Conservation (phyloP, 2,113 vertebrate genomes). For the Herpailurus yagouaroundi region DNA sequence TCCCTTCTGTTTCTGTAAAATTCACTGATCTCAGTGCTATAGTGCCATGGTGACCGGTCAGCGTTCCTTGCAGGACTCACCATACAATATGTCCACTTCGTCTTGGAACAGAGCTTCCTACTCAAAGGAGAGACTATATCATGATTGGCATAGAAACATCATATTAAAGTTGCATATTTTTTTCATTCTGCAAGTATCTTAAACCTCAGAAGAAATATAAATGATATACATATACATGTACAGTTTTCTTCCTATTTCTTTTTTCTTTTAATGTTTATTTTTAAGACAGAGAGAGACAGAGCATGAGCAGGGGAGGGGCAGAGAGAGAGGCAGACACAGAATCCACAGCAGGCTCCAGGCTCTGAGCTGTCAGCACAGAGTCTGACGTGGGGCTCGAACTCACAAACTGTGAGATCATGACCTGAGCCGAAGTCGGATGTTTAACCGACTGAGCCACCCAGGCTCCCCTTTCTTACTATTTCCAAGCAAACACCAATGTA, state of each 20-base stretch:
- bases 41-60: background rate
- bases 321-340: too few species aligned
- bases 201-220: conserved; percentile 12
- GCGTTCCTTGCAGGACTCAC: background rate
- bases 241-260: background rate
- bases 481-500: background rate
- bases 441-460: too few species aligned
- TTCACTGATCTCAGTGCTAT: background rate
- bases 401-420: too few species aligned
- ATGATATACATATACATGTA: background rate
- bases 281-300: too few species aligned
- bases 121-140: background rate
- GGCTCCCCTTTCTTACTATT: background rate
- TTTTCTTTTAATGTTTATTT: too few species aligned
- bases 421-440: too few species aligned
- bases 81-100: background rate
- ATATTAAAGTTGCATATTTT: background rate
- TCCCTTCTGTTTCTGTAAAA: background rate
- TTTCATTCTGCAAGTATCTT: conserved; percentile 16
- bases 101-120: background rate
- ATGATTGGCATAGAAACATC: background rate
- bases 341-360: too few species aligned
- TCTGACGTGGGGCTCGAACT: too few species aligned
- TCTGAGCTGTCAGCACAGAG: too few species aligned
- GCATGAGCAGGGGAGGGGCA: too few species aligned